Evolutionary conservation across 2,113 vertebrate species (phyloP), one percentile per base, ranked within the genome.

Genomic region (Aphelocoma coerulescens): DNA sequence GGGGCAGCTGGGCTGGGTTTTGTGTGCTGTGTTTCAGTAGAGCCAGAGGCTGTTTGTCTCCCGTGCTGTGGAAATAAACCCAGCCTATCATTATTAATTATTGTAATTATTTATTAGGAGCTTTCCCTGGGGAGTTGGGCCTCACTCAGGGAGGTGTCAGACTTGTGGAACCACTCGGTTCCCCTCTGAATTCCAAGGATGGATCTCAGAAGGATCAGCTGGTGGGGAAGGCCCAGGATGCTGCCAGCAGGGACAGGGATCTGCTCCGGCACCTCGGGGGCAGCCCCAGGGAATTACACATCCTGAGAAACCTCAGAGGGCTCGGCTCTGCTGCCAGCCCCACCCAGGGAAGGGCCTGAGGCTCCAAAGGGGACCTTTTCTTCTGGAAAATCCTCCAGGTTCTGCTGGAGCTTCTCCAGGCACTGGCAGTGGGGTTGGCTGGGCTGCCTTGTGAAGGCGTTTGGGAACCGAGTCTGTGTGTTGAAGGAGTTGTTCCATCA

Each of bases 261-360:
- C 32, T 32, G 28, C 33, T 76, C 48, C 11, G 16, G n/a, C 44
- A 15, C 23, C 74, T 68, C 1, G 2, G 73, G 67, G 66, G 61
- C 54, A 78, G 62, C 21, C 3, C 0, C 11, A 16, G 51, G 37
- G 71, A 67, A 57, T 17, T 1, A 5, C 37, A 21, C 1, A 1
- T 30, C 39, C 26, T 14, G 27, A 35, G 30, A 32, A 68, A n/a
- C 52, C 61, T 18, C 32, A 5, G 52, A 12, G 52, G 67, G 41
- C 65, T 77, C 1, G 0, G 32, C 54, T 27, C 28, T 67, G 71
- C 69, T 72, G 41, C 52, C 51, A 61, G 27, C 3, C 28, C 49
- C 72, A 30, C 49, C 62, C 63, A 1, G n/a, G 37, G n/a, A 55
- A 71, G 80, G 55, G 22, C 21, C 19, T 37, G 52, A 44, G 32